These are phyloP conservation scores for Propithecus deckenii DNA, from an alignment of 2,797 vertebrate genomes.

Conservation along the genomic window DNA sequence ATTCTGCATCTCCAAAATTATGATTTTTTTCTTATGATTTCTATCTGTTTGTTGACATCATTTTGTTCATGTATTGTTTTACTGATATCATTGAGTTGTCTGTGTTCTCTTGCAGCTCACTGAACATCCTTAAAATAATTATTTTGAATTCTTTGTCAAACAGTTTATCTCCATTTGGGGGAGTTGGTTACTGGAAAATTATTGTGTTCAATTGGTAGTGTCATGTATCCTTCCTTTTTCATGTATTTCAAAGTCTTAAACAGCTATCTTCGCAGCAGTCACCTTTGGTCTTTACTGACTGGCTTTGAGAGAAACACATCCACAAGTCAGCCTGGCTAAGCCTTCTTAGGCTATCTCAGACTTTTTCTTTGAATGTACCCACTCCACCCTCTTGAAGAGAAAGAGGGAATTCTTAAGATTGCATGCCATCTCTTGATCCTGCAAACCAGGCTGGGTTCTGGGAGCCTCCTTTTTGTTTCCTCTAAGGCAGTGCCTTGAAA, in stretches of 20 bases:
- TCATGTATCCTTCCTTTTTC: background rate
- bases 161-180: background rate
- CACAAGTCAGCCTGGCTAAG: background rate
- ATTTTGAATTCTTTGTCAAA: background rate
- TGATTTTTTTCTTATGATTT: background rate
- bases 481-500: background rate
- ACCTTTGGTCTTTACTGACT: background rate
- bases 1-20: background rate
- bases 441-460: background rate
- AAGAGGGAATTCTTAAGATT: background rate
- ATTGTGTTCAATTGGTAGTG: background rate
- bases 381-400: background rate
- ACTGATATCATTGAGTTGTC: background rate
- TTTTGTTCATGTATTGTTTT: background rate
- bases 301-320: background rate
- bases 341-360: background rate
- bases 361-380: background rate
- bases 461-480: background rate
- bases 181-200: background rate
- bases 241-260: background rate
- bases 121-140: background rate
- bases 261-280: background rate
- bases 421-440: background rate
- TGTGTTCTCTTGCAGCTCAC: background rate
- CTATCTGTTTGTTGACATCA: background rate